Conservation (phyloP, 1,140 invertebrate species). For the Saccostrea echinata region DNA sequence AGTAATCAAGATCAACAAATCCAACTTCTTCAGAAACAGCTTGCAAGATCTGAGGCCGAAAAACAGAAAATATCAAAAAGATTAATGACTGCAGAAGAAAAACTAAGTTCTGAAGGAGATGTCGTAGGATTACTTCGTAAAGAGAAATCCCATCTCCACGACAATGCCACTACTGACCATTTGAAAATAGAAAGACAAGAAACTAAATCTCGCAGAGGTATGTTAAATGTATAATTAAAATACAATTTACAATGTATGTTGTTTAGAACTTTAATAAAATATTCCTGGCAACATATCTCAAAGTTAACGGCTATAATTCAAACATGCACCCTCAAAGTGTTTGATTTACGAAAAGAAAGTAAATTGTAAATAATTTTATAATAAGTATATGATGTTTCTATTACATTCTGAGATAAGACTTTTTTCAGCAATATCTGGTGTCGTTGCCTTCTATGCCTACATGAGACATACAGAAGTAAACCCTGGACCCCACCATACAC, state of each 20-base stretch:
- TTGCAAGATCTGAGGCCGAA: neutral
- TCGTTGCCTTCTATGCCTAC: neutral
- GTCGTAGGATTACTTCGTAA: neutral
- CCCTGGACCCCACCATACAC: neutral
- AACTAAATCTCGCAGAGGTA: neutral
- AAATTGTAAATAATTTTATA: too few species aligned
- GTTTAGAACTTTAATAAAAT: too few species aligned
- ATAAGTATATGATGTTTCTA: too few species aligned
- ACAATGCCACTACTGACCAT: neutral
- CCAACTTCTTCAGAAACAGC: neutral
- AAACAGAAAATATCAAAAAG: neutral
- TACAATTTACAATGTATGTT: too few species aligned
- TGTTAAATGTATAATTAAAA: neutral
- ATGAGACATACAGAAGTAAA: neutral
- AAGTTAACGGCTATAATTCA: too few species aligned
- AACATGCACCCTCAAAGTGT: too few species aligned
- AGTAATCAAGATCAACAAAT: neutral
- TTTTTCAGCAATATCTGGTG: neutral
- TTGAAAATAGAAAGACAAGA: neutral
- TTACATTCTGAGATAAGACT: neutral
- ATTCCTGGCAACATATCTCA: too few species aligned
- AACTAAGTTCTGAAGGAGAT: neutral
- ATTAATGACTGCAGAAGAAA: neutral
- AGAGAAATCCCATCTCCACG: neutral
- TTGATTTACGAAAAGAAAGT: too few species aligned